Base-by-base conservation (phyloP, 2,113 vertebrate genomes). In the Tor tambroides region DNA sequence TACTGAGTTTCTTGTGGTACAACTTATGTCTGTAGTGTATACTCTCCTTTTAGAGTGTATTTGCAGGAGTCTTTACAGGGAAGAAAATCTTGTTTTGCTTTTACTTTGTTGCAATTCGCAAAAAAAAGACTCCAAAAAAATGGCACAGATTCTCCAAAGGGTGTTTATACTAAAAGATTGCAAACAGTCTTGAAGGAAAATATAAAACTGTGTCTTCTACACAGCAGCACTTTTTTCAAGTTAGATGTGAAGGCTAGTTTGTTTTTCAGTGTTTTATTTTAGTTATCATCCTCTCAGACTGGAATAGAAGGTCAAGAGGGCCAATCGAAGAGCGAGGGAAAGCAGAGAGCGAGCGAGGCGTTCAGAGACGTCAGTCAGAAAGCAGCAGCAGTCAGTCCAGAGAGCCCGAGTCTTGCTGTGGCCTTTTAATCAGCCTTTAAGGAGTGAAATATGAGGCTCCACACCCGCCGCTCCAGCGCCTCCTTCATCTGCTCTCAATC, bases 401-500 rank as follows among this genome's bases (percentile, higher is more conserved):
- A 65, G 54, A 56, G 30, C 35, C 14, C 85, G 88, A 91, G 87
- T 90, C 92, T 90, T 67, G 88, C 91, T 91, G 84, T 77, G 81
- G 78, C 90, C 83, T 94, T 93, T 94, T 94, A 95, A 94, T 95
- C 94, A 94, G 92, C 85, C 93, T 92, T 93, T 81, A 88, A 90
- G 91, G 93, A 95, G 91, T 93, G 93, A 95, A 95, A 95, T 93
- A 93, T 92, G 84, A 93, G 80, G 91, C 89, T 89, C 90, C 71
- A 54, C 89, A n/a, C 88, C 77, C 54, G 88, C 92, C 85, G 88
- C 87, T 93, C 91, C 91, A 87, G 46, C 88, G 84, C 89, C 92
- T 90, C 91, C 92, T 94, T 95, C 95, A 94, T 96, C 95, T 95
- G 94, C 92, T 94, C 94, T 95, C 94, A 95, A 94, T 95, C 94